Evolutionary conservation across 2,113 vertebrate genomes (phyloP).

Genomic region (Xiphophorus couchianus): DNA sequence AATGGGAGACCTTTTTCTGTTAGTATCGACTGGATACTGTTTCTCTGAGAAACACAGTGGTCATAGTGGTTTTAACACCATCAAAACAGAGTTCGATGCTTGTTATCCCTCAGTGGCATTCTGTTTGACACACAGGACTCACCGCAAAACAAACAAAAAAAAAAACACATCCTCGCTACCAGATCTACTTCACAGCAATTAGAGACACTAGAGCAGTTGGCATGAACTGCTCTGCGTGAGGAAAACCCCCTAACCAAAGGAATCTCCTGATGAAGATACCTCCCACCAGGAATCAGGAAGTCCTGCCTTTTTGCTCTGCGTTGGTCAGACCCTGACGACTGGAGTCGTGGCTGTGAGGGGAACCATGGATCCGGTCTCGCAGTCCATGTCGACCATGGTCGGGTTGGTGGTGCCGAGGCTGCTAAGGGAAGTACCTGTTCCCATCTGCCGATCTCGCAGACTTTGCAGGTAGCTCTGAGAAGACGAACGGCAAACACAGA

Average conservation of each 20-base stretch:
- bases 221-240: conserved; percentile 30
- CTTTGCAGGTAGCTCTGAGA: conserved; percentile 89
- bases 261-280: conserved; percentile 6
- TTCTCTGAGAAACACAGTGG: conserved; percentile 41
- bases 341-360: conserved; percentile 84
- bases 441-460: conserved; percentile 85
- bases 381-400: conserved; percentile 84
- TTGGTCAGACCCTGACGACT: conserved; percentile 74
- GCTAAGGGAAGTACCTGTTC: conserved; percentile 82
- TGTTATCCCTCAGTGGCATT: conserved; percentile 26
- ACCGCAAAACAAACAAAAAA: not conserved
- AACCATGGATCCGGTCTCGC: conserved; percentile 83
- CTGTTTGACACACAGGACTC: conserved; percentile 11
- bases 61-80: conserved; percentile 59
- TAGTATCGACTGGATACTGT: conserved; percentile 26
- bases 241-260: not conserved
- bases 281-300: conserved; percentile 20
- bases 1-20: conserved; percentile 47
- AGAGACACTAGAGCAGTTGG: conserved; percentile 6
- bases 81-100: conserved; percentile 1
- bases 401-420: conserved; percentile 79
- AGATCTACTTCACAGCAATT: conserved; percentile 4
- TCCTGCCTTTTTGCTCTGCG: conserved; percentile 7
- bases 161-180: conserved; percentile 1
- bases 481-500: conserved; percentile 13